Base-by-base conservation (phyloP, 2,888 invertebrate genomes). In the Lepidochitona cinerea region DNA sequence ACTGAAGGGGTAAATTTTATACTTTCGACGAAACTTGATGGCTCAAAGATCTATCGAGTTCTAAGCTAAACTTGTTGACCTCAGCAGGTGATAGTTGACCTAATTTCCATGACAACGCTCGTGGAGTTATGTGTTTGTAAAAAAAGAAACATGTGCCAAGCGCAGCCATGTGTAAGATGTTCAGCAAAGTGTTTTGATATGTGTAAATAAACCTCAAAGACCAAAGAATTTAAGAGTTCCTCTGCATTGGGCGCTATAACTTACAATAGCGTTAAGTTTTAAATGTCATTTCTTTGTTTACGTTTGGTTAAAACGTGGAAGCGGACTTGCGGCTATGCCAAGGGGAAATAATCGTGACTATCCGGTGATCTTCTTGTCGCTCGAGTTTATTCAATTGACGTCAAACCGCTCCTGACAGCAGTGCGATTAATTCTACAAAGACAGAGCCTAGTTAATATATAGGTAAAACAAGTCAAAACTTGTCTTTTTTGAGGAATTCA, bases 71-170 rank as follows among this genome's bases (percentile, higher is more conserved):
- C n/a, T n/a, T n/a, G n/a, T 49, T 49, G 49, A 49, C 49, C 49
- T 7, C 49, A 7, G 49, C 49, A 49, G 49, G 49, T 49, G 49
- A 49, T 49, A 49, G 4, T 4, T 59, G 59, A 26, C 59, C 59
- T 59, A 18, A 59, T 59, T 59, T 59, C 59, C 59, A 59, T 59
- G 59, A 26, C 59, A 32, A 59, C 59, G n/a, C n/a, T n/a, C n/a
- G n/a, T n/a, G n/a, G n/a, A n/a, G n/a, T n/a, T n/a, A n/a, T n/a
- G n/a, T n/a, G n/a, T n/a, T n/a, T n/a, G n/a, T n/a, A n/a, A n/a
- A n/a, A n/a, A n/a, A n/a, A n/a, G n/a, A n/a, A n/a, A n/a, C n/a
- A n/a, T n/a, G n/a, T n/a, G n/a, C n/a, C n/a, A n/a, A n/a, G n/a
- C n/a, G n/a, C n/a, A n/a, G n/a, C n/a, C n/a, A n/a, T n/a, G n/a